Evolutionary conservation across 2,113 vertebrate genomes (phyloP).

Genomic region (Hippocampus mohnikei): DNA sequence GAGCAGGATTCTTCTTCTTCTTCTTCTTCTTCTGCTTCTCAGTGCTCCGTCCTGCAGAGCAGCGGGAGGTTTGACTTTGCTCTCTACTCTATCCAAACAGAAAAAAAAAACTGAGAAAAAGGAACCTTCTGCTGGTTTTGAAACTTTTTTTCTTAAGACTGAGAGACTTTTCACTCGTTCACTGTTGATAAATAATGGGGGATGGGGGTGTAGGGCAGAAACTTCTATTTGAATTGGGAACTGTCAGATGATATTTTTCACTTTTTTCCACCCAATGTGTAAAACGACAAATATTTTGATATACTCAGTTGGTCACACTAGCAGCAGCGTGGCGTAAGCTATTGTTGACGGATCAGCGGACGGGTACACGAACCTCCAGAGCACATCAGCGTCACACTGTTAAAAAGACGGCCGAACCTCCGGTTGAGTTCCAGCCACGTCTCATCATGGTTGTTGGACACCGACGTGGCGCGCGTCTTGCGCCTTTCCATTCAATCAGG

Average conservation of each 20-base stretch:
- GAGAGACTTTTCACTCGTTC: constrained; percentile 43
- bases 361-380: constrained; percentile 38
- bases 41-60: constrained; percentile 44
- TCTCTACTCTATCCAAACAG: constrained; percentile 29
- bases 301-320: constrained; percentile 45
- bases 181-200: constrained; percentile 33
- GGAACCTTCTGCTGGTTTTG: constrained; percentile 45
- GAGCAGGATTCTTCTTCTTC: constrained; percentile 24
- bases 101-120: constrained; percentile 41
- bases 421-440: constrained; percentile 23
- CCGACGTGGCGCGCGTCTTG: constrained; percentile 1
- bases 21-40: constrained; percentile 24
- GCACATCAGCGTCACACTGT: constrained; percentile 38
- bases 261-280: constrained; percentile 48
- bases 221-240: constrained; percentile 45
- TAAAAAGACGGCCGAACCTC: constrained; percentile 45
- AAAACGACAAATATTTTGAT: constrained; percentile 58
- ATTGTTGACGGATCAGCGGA: constrained; percentile 44
- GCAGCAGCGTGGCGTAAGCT: constrained; percentile 57
- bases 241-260: constrained; percentile 36
- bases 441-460: constrained; percentile 21
- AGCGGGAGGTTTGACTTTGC: constrained; percentile 44
- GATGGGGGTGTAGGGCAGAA: constrained; percentile 34
- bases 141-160: constrained; percentile 58
- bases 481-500: constrained; percentile 15